Conservation (phyloP, 2,113 vertebrate species). For the Nanger granti region DNA sequence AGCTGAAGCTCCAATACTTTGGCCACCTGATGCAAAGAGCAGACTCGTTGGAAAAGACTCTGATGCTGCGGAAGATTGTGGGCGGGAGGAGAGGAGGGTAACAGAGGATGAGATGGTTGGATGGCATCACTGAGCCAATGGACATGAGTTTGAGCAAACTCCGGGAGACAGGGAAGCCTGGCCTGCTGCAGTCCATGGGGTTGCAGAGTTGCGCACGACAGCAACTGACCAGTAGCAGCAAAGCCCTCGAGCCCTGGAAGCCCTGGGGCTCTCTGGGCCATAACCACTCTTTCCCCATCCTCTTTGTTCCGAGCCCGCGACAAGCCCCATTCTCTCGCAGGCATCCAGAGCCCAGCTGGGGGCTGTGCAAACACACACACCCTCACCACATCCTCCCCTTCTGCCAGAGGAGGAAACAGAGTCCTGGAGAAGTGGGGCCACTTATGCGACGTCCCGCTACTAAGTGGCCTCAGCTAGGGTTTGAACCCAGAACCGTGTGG, state of each 20-base stretch:
- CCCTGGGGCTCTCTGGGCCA: background rate
- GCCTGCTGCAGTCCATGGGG: background rate
- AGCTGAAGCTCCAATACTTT: background rate
- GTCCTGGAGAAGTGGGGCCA: background rate
- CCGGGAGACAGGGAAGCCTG: background rate
- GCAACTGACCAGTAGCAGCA: background rate
- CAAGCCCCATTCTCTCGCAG: background rate
- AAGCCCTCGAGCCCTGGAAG: background rate
- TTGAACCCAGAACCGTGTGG: background rate
- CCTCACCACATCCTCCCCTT: background rate
- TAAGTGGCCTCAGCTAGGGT: background rate
- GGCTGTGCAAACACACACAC: too few species aligned
- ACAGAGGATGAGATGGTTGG: background rate
- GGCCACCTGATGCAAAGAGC: background rate
- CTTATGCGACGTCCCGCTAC: background rate
- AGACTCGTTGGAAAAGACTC: background rate
- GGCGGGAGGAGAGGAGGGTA: background rate
- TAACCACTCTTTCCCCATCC: background rate
- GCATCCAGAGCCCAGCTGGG: background rate
- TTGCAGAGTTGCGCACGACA: accelerated
- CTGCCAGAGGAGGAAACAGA: background rate
- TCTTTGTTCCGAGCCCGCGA: background rate
- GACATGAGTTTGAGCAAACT: background rate
- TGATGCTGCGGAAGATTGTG: background rate
- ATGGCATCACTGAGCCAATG: background rate